These are phyloP conservation scores for Oxyteleia sp. DNA, from an alignment of 2,888 invertebrate species.

Conservation along the genomic window DNA sequence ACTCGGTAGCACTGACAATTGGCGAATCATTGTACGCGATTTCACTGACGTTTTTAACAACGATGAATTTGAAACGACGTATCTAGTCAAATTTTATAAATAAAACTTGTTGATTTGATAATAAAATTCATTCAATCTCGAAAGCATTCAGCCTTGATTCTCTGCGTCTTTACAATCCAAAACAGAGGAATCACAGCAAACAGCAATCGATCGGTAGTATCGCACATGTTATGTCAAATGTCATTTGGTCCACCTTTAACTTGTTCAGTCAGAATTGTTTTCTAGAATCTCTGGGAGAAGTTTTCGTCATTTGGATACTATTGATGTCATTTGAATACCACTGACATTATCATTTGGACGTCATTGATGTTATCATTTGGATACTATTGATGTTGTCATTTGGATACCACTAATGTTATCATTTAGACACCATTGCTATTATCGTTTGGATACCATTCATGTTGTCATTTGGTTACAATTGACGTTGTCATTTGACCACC, in stretches of 20 bases:
- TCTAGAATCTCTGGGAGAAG: too few relatives aligned
- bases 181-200: slow-evolving; percentile 17
- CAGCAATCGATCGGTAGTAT: slow-evolving; percentile 12
- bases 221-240: slow-evolving; percentile 21
- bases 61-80: slow-evolving; percentile 58
- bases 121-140: slow-evolving; percentile 50
- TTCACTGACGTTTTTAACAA: slow-evolving; percentile 40
- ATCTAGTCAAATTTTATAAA: slow-evolving; percentile 68
- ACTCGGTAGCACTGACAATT: slow-evolving; percentile 43
- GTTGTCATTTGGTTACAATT: too few relatives aligned
- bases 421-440: too few relatives aligned
- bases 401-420: too few relatives aligned
- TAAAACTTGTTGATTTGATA: slow-evolving; percentile 60
- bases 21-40: slow-evolving; percentile 42
- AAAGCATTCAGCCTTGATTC: slow-evolving; percentile 43
- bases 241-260: slow-evolving; percentile 32
- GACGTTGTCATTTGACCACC: too few relatives aligned
- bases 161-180: slow-evolving; percentile 29
- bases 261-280: too few relatives aligned
- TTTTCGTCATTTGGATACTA: too few relatives aligned
- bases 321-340: too few relatives aligned
- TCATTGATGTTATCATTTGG: too few relatives aligned
- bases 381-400: too few relatives aligned
- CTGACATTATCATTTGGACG: too few relatives aligned
- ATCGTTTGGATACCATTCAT: too few relatives aligned